phyloP scores from a whole-genome alignment of 2,888 invertebrate species.

The Halictus ligatus region DNA sequence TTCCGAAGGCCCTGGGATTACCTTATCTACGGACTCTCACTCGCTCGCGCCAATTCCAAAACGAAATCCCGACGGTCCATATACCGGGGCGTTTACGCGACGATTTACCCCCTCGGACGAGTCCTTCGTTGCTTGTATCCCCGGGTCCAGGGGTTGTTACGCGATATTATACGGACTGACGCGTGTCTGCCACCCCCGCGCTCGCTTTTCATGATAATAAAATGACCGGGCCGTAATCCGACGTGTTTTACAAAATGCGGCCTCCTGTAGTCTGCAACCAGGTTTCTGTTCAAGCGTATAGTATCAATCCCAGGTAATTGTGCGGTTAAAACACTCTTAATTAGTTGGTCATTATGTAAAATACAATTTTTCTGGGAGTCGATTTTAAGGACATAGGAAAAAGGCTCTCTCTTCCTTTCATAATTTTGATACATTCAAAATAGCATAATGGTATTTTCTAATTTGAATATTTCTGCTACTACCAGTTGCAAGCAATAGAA shows the following conservation, averaged over 20 bases:
- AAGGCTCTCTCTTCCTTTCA: background rate
- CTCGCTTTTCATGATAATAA: slow-evolving; percentile 44
- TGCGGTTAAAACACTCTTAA: background rate
- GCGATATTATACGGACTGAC: slow-evolving; percentile 61
- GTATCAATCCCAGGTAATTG: background rate
- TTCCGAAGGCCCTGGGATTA: slow-evolving; percentile 81
- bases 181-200: slow-evolving; percentile 38
- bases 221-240: slow-evolving; percentile 58
- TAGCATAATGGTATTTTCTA: background rate
- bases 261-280: background rate
- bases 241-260: slow-evolving; percentile 40
- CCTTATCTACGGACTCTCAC: slow-evolving; percentile 83
- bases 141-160: slow-evolving; percentile 63
- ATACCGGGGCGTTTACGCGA: slow-evolving; percentile 74
- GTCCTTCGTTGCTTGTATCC: slow-evolving; percentile 39
- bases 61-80: slow-evolving; percentile 74
- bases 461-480: no score
- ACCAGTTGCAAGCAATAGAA: no score
- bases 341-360: background rate
- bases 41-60: slow-evolving; percentile 74
- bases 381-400: no score
- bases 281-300: background rate
- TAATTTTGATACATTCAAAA: background rate
- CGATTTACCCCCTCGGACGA: slow-evolving; percentile 72
- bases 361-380: no score